Conservation (phyloP, 1,140 invertebrate genomes). For the Leptinotarsa lineolata region DNA sequence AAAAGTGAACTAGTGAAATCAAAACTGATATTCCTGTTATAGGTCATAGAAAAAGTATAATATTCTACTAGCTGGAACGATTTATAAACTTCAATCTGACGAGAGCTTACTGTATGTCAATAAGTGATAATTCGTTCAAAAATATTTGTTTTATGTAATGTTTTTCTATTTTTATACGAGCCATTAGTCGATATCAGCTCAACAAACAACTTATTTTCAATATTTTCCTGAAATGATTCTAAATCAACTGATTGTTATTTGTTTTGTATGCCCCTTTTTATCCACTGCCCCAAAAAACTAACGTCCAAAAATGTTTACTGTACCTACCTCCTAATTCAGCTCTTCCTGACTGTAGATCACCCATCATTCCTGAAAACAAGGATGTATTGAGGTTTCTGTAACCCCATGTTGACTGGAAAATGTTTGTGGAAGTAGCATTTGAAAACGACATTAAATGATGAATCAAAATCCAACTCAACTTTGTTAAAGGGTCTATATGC, state of each 20-base stretch:
- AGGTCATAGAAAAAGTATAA: too few relatives aligned
- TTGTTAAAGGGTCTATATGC: conserved; percentile 63
- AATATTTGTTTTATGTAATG: too few relatives aligned
- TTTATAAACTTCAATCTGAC: background rate
- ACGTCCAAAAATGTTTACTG: background rate
- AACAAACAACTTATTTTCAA: too few relatives aligned
- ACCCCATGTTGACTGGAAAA: conserved; percentile 59
- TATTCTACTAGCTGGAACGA: background rate
- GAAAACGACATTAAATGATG: conserved; percentile 60
- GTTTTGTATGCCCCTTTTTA: too few relatives aligned
- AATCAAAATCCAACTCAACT: conserved; percentile 62
- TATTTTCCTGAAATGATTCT: too few relatives aligned
- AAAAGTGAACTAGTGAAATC: too few relatives aligned
- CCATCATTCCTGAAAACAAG: conserved; percentile 66
- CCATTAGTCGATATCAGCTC: too few relatives aligned
- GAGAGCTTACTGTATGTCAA: too few relatives aligned
- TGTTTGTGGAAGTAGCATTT: conserved; percentile 58
- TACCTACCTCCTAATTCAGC: conserved; percentile 63
- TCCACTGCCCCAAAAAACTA: background rate
- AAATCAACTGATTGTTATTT: too few relatives aligned
- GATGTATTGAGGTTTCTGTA: conserved; percentile 35
- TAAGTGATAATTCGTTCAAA: too few relatives aligned
- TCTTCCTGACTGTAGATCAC: conserved; percentile 60
- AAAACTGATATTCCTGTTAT: too few relatives aligned
- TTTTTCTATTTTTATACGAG: too few relatives aligned